A percentile compares a stretch with the other conserved stretches of the same genome.
Evolutionary conservation across 2,797 vertebrate genomes (phyloP).

Genomic region (Huso huso): DNA sequence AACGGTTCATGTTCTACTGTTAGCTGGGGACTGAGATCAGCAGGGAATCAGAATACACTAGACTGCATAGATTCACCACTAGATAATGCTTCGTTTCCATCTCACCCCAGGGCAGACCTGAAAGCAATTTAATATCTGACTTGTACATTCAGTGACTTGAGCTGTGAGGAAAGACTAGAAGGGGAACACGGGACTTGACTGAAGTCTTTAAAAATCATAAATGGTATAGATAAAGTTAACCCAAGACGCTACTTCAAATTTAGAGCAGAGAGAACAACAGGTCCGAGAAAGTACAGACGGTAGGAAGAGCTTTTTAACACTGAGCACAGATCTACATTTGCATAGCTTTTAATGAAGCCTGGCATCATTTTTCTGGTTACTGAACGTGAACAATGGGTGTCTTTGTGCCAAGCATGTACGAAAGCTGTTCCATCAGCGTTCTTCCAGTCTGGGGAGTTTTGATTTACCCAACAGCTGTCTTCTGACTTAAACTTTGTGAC

Average conservation of each 20-base stretch:
- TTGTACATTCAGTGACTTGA: too few relatives aligned
- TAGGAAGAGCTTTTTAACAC: not conserved
- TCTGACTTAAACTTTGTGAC: constrained; percentile 6
- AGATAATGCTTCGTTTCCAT: too few relatives aligned
- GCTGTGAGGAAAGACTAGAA: not conserved
- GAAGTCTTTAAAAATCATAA: too few relatives aligned
- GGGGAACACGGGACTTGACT: too few relatives aligned
- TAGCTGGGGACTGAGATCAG: too few relatives aligned
- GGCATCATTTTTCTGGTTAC: not conserved
- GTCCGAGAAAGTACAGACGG: not conserved
- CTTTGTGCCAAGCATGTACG: not conserved
- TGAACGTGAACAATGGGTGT: not conserved
- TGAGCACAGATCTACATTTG: not conserved
- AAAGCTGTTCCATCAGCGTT: not conserved
- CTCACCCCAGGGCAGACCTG: too few relatives aligned
- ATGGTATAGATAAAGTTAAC: too few relatives aligned
- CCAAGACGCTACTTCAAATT: too few relatives aligned
- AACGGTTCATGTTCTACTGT: too few relatives aligned
- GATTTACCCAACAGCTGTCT: constrained; percentile 21
- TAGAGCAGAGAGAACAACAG: not conserved
- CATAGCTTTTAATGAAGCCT: not conserved
- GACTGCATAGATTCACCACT: too few relatives aligned
- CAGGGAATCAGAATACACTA: too few relatives aligned
- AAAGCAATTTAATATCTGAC: too few relatives aligned
- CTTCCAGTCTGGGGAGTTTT: constrained; percentile 2